A percentile compares a stretch with the other conserved stretches of the same genome.
Evolutionary conservation across 2,888 invertebrate species (phyloP).

Genomic region (Drosophila dives): DNA sequence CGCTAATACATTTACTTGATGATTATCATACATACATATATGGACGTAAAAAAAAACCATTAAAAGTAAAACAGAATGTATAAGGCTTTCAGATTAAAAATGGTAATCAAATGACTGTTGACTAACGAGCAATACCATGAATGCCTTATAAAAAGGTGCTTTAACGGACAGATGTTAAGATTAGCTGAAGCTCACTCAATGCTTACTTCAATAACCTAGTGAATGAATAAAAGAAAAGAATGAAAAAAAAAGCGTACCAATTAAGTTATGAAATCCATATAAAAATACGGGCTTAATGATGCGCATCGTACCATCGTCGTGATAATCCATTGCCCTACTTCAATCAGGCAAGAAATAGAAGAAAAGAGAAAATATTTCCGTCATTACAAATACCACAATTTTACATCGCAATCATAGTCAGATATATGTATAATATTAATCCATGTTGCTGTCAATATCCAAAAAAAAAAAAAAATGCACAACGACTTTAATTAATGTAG

Average conservation of each 20-base stretch:
- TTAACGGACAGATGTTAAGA: background rate
- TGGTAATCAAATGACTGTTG: background rate
- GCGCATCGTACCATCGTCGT: background rate
- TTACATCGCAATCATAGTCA: slow-evolving; percentile 10
- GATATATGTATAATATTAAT: background rate
- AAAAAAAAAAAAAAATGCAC: slow-evolving; percentile 13
- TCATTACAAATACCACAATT: slow-evolving; percentile 14
- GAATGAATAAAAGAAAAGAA: background rate
- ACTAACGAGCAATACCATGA: background rate
- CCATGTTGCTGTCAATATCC: slow-evolving; percentile 3
- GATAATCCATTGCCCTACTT: slow-evolving; percentile 34
- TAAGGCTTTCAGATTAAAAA: background rate
- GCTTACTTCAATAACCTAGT: background rate
- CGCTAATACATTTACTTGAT: slow-evolving; percentile 19
- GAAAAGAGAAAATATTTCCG: slow-evolving; percentile 40
- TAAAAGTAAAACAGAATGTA: background rate
- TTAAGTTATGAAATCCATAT: background rate
- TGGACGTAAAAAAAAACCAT: background rate
- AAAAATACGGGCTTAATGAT: slow-evolving; percentile 28
- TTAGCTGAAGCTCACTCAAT: background rate
- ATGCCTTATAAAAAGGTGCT: background rate
- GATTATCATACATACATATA: background rate
- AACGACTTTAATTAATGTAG: slow-evolving; percentile 24
- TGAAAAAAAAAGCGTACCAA: background rate
- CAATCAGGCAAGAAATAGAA: slow-evolving; percentile 7